Conservation (phyloP, 1,140 invertebrate genomes). For the Trichonephila clavata region DNA sequence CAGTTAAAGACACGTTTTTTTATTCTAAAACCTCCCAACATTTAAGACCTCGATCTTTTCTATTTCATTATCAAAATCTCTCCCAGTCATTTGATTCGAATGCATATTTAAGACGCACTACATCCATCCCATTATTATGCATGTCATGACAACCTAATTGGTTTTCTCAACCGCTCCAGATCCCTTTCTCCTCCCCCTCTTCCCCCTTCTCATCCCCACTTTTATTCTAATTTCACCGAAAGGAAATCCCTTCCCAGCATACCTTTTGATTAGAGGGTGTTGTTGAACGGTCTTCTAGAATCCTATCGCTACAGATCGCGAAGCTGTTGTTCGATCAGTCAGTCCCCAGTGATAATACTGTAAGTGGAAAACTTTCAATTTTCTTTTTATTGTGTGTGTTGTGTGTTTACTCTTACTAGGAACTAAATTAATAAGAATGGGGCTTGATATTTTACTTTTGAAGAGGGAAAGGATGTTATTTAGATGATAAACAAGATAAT, state of each 20-base stretch:
- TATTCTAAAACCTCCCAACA: too few species aligned
- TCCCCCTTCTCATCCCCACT: background rate
- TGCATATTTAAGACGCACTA: background rate
- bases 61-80: background rate
- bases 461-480: background rate
- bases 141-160: slow-evolving; percentile 3
- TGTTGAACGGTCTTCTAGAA: background rate
- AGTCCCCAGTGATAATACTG: background rate
- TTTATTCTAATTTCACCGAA: background rate
- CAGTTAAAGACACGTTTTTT: too few species aligned
- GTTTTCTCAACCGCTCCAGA: background rate
- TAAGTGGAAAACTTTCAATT: background rate
- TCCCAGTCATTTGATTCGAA: background rate
- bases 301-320: slow-evolving; percentile 13
- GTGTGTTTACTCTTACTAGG: background rate
- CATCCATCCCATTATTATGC: background rate
- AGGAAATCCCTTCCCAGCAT: background rate
- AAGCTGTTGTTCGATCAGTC: background rate
- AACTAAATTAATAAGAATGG: background rate
- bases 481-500: background rate
- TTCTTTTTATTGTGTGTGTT: background rate
- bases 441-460: background rate
- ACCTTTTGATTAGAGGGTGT: slow-evolving; percentile 34
- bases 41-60: too few species aligned
- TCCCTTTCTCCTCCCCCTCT: background rate